Conservation (phyloP, 2,888 invertebrate genomes). For the Protula sp. region DNA sequence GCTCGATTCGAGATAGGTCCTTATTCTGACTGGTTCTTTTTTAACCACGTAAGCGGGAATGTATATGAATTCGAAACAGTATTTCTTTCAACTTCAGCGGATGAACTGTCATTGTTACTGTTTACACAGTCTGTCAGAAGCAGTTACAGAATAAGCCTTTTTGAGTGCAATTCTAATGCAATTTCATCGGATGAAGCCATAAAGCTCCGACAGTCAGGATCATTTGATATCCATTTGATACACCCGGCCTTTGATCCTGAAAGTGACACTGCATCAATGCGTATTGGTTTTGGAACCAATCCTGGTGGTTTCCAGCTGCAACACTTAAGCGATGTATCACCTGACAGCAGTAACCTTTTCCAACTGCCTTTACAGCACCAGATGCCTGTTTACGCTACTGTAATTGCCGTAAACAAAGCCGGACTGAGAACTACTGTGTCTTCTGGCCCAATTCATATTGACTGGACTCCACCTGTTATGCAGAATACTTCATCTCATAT, state of each 20-base stretch:
- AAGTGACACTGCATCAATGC: background rate
- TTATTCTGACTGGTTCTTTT: background rate
- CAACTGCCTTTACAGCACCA: background rate
- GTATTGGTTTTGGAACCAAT: background rate
- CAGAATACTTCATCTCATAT: background rate
- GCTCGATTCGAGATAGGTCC: too few relatives aligned
- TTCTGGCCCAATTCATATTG: background rate
- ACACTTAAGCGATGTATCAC: background rate
- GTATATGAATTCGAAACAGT: too few relatives aligned
- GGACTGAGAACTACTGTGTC: background rate
- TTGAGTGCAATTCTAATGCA: too few relatives aligned
- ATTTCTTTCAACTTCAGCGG: too few relatives aligned
- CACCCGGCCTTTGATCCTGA: background rate
- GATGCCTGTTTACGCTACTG: background rate
- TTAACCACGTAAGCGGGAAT: too few relatives aligned
- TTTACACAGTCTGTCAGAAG: too few relatives aligned
- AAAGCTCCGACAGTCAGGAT: too few relatives aligned
- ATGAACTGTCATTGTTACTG: too few relatives aligned
- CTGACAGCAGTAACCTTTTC: background rate
- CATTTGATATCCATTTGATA: too few relatives aligned
- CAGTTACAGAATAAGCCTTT: too few relatives aligned
- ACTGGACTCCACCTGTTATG: background rate
- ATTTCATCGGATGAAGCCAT: too few relatives aligned
- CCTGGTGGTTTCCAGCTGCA: background rate
- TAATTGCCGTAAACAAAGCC: background rate